Evolutionary conservation across 2,888 invertebrate genomes (phyloP).

Genomic region (Nomada fucata): DNA sequence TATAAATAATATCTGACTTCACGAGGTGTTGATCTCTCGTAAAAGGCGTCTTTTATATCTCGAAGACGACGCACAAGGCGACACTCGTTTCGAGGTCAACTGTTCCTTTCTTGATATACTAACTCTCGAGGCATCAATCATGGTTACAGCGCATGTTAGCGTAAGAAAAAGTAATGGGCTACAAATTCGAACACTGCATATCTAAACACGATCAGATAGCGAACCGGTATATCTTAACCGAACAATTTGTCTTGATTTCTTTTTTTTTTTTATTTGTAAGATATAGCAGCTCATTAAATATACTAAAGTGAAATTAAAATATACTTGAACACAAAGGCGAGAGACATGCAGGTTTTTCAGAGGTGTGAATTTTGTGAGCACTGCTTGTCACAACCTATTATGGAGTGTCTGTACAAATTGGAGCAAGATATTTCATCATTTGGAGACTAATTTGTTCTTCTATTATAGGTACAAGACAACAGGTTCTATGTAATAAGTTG

Average conservation of each 20-base stretch:
- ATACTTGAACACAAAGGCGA: neutral
- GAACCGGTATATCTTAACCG: neutral
- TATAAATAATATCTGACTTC: conserved; percentile 30
- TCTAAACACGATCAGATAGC: neutral
- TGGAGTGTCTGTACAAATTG: too few species aligned
- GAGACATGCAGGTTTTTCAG: too few species aligned
- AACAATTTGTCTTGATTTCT: neutral
- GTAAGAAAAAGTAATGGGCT: conserved; percentile 1
- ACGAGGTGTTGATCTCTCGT: conserved; percentile 8
- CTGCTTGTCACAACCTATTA: too few species aligned
- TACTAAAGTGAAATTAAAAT: neutral
- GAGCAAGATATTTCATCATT: too few species aligned
- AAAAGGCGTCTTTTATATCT: conserved; percentile 14
- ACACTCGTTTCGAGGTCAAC: neutral
- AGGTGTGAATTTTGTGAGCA: too few species aligned
- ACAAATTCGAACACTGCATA: conserved; percentile 11
- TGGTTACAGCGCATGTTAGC: neutral
- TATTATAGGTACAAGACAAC: too few species aligned
- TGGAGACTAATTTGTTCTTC: too few species aligned
- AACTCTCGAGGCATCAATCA: neutral
- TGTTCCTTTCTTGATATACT: neutral
- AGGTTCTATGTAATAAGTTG: too few species aligned
- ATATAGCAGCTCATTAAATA: neutral
- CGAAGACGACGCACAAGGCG: neutral
- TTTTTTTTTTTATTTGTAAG: neutral